Evolutionary conservation across 2,113 vertebrate species (phyloP).

Genomic region (Pungitius pungitius): DNA sequence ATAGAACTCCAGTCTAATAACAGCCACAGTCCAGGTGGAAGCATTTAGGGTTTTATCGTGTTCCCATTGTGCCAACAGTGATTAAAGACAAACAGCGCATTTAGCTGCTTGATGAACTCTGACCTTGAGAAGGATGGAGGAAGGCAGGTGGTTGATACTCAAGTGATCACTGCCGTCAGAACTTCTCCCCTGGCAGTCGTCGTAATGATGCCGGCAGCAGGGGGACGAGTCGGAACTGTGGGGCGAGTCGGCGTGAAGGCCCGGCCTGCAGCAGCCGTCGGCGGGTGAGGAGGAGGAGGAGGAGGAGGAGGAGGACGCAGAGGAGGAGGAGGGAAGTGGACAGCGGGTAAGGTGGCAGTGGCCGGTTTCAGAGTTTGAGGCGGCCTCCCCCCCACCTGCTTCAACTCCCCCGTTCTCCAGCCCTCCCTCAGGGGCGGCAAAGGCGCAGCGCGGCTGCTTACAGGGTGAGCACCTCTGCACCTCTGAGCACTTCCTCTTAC

Average conservation of each 20-base stretch:
- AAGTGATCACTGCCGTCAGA: conserved; percentile 73
- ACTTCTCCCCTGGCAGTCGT: conserved; percentile 76
- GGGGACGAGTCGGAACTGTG: conserved; percentile 73
- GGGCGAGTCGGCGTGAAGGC: conserved; percentile 66
- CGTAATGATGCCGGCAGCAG: conserved; percentile 74
- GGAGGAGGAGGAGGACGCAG: conserved; percentile 65
- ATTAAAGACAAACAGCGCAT: not conserved
- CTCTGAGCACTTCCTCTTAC: conserved; percentile 90
- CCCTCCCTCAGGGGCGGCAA: conserved; percentile 74
- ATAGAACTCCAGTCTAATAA: not conserved
- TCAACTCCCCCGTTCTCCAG: conserved; percentile 71
- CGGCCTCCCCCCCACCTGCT: conserved; percentile 63
- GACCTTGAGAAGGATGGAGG: conserved; percentile 96
- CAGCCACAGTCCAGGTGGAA: not conserved
- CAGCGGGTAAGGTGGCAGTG: conserved; percentile 79
- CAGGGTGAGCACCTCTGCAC: conserved; percentile 87
- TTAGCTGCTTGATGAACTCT: conserved; percentile 48
- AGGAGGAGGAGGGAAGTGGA: conserved; percentile 78
- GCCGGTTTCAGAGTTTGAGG: conserved; percentile 71
- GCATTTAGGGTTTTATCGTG: not conserved
- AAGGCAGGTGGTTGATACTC: conserved; percentile 93
- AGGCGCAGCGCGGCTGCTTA: conserved; percentile 90
- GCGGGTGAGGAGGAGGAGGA: conserved; percentile 76
- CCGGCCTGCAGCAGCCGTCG: conserved; percentile 74
- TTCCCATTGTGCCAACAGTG: not conserved